These are phyloP conservation scores for Melanostoma scalare DNA, from an alignment of 2,888 invertebrate genomes.

Conservation along the genomic window DNA sequence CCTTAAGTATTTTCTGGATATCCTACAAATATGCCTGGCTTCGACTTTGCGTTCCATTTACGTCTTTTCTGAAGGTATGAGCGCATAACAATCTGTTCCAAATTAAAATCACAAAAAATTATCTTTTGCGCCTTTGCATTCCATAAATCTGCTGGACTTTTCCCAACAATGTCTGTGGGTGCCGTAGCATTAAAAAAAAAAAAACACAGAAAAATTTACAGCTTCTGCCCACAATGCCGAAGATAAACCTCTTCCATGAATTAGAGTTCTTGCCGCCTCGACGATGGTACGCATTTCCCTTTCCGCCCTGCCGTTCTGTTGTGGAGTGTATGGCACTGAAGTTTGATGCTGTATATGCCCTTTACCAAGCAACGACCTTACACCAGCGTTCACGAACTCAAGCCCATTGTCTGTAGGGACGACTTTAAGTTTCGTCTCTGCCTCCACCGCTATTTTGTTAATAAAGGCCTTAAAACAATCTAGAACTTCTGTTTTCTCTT, in stretches of 20 bases:
- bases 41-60: no score
- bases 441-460: slow-evolving; percentile 71
- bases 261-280: slow-evolving; percentile 76
- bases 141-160: no score
- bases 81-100: no score
- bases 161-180: no score
- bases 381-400: slow-evolving; percentile 74
- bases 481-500: slow-evolving; percentile 70
- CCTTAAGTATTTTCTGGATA: slow-evolving; percentile 77
- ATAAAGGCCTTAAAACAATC: slow-evolving; percentile 48
- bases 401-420: slow-evolving; percentile 75
- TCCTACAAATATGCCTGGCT: slow-evolving; percentile 69
- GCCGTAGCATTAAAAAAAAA: slow-evolving; percentile 37
- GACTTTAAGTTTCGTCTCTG: slow-evolving; percentile 63
- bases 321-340: slow-evolving; percentile 76
- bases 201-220: no score
- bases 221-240: slow-evolving; percentile 79
- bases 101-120: slow-evolving; percentile 71
- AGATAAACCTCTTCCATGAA: slow-evolving; percentile 69
- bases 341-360: slow-evolving; percentile 74
- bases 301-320: slow-evolving; percentile 79
- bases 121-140: no score
- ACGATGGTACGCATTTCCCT: slow-evolving; percentile 78
- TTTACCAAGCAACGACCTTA: slow-evolving; percentile 69
- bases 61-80: slow-evolving; percentile 69